A percentile compares a stretch with the other conserved stretches of the same genome.
phyloP scores from a whole-genome alignment of 1,140 invertebrate species.

The Calycopis cecrops region DNA sequence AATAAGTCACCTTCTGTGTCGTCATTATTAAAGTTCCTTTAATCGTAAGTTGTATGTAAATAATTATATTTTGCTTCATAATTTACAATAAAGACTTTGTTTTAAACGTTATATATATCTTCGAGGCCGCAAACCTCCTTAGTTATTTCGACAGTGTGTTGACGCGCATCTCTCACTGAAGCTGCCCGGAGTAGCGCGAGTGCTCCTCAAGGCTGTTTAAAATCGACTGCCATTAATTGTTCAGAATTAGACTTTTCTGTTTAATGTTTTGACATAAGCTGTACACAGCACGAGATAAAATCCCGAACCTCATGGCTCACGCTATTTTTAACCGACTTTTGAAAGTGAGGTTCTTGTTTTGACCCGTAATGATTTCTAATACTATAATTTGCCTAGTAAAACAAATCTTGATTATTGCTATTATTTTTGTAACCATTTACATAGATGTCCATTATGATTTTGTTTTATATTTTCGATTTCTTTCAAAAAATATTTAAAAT shows the following conservation, averaged over 20 bases:
- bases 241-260: slow-evolving; percentile 36
- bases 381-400: no score
- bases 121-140: slow-evolving; percentile 34
- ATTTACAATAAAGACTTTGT: slow-evolving; percentile 3
- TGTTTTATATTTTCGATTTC: no score
- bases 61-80: slow-evolving; percentile 1
- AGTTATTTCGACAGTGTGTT: slow-evolving; percentile 36
- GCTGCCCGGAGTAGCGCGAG: slow-evolving; percentile 23
- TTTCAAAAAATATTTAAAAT: no score
- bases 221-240: slow-evolving; percentile 46
- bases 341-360: neutral
- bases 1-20: no score
- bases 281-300: slow-evolving; percentile 32
- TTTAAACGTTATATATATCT: slow-evolving; percentile 18
- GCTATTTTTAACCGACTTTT: slow-evolving; percentile 3
- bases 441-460: no score
- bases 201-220: slow-evolving; percentile 53
- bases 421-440: no score
- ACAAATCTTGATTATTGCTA: no score
- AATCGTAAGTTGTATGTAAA: neutral
- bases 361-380: neutral
- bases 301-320: slow-evolving; percentile 30
- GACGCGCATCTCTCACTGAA: slow-evolving; percentile 39
- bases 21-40: no score
- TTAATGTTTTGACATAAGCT: slow-evolving; percentile 49